Base-by-base conservation (phyloP, 2,888 invertebrate genomes). In the Microctonus hyperodae region DNA sequence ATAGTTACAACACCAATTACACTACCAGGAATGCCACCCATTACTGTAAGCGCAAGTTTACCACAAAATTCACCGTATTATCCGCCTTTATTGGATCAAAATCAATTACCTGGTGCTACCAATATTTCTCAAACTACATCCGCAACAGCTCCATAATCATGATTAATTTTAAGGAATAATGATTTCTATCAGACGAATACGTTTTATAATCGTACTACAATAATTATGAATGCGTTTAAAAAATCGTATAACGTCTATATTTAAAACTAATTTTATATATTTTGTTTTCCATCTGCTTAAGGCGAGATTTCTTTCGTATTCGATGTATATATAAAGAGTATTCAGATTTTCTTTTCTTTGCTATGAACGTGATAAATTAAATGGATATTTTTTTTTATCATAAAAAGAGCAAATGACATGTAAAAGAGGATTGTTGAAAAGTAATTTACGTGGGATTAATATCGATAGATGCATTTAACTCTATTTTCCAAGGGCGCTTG, bases 21-120 rank as follows among this genome's bases (percentile, higher is more conserved):
- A 13, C 84, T 92, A 72, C 92, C 92, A 28, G 92, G 92, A 37
- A 91, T 92, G 91, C 92, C 93, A 22, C 91, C 92, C 11, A 90
- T 93, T 70, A 92, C 92, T 20, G 92, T 92, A 13, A 92, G 91
- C 75, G 90, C 91, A 20, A 89, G 90, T 22, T 81, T 91, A 73
- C 91, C 91, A 0, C 88, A 88, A 65, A 79, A 73, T 61, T 71
- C 81, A 40, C 64, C 78, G 23, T 80, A 77, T 40, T 81, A 79
- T 68, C 67, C 80, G n/a, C 72, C 79, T 25, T 72, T 78, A 61
- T 59, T 75, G 62, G 78, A 80, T 44, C 78, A 77, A 64, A 74
- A 72, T 57, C 76, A 76, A 63, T 65, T 73, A 33, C 72, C 76
- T 22, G 61, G 71, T 25, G 58, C 73, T 51, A 74, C 69, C 69